These are phyloP conservation scores for Hecatera dysodea DNA, from an alignment of 2,888 invertebrate genomes.

Conservation along the genomic window DNA sequence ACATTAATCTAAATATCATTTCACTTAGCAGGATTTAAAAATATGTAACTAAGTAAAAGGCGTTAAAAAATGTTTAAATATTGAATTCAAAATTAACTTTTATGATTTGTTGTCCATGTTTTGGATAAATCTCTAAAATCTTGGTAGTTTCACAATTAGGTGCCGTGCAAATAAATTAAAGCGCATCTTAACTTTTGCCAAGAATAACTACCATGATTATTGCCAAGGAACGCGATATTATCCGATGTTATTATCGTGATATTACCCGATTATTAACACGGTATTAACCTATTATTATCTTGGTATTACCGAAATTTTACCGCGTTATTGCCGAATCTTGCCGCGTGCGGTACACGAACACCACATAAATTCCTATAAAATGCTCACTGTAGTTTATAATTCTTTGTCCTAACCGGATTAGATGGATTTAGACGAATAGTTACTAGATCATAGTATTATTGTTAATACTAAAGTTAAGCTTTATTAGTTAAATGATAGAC, in stretches of 20 bases:
- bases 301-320: background rate
- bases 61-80: background rate
- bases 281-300: background rate
- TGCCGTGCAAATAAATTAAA: background rate
- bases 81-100: background rate
- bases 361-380: slow-evolving; percentile 65
- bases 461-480: slow-evolving; percentile 71
- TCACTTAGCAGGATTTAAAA: background rate
- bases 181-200: background rate
- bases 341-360: slow-evolving; percentile 40
- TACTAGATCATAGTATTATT: slow-evolving; percentile 63
- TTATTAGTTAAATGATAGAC: slow-evolving; percentile 68
- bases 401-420: slow-evolving; percentile 51
- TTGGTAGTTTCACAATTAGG: background rate
- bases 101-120: background rate
- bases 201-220: slow-evolving; percentile 22
- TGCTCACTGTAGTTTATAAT: slow-evolving; percentile 71
- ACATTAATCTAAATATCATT: slow-evolving; percentile 1
- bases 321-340: slow-evolving; percentile 23
- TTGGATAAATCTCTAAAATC: background rate
- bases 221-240: background rate
- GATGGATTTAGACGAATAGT: slow-evolving; percentile 44
- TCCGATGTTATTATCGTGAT: background rate
- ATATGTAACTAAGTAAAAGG: background rate
- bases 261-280: background rate